Evolutionary conservation across 1,140 invertebrate species (phyloP), one percentile per base, ranked within the genome.

Genomic region (Brachionus angularis): DNA sequence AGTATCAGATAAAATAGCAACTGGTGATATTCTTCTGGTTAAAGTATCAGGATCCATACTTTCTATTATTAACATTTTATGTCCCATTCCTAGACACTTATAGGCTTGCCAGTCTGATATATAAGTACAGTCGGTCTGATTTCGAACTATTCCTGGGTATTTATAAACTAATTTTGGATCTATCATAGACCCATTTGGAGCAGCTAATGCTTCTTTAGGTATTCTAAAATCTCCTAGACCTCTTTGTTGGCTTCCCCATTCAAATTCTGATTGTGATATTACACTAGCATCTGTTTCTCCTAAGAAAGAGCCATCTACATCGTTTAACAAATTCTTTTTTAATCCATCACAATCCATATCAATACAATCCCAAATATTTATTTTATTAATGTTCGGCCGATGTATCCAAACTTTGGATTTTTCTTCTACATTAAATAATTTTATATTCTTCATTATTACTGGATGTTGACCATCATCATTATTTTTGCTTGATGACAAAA

Each of bases 271-370:
- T 67, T 78, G 61, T 1, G 79, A 73, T 5, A 81, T 72, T 3
- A 77, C 73, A 14, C 74, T 33, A 3, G 33, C 8, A 23, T 33
- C 49, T 25, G 31, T 21, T 33, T n/a, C 1, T 1, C 77, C 76
- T 0, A 81, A 73, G 34, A 79, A 74, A 3, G 76, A 74, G 1
- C 78, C 78, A 64, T 81, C 79, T 18, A 72, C n/a, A 61, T 81
- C 79, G 18, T 61, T 67, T 2, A 80, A 49, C 16, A 81, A 31
- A 3, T 50, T 53, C 69, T 81, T 81, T 62, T 79, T 78, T 18
- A 75, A 27, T 0, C 64, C 79, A 73, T 81, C 79, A 75, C 79
- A 81, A 46, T 78, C 77, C 79, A 81, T 81, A 61, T 81, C 79
- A 33, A 71, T 33, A 42, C 70, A 71, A 44, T 71, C 70, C 16